Base-by-base conservation (phyloP, 1,140 invertebrate genomes). In the Adoxophyes honmai region DNA sequence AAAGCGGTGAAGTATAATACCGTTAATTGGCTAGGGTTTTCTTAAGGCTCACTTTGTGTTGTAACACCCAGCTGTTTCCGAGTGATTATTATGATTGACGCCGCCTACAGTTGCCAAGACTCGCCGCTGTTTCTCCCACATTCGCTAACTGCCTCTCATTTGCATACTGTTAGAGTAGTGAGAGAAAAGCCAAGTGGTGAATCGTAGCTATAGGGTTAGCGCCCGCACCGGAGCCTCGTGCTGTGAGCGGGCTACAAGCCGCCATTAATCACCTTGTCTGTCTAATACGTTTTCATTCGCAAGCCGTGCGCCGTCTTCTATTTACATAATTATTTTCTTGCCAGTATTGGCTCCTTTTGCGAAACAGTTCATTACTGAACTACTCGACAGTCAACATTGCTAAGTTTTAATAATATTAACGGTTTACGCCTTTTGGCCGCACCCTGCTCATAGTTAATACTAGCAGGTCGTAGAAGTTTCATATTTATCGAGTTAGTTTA, bases 351-450 rank as follows among this genome's bases (percentile, higher is more conserved):
- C 76, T 72, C 64, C 70, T 71, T 74, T 68, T 61, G 60, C 59
- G 59, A 60, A 71, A 60, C 67, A 63, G 74, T 71, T 66, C 55
- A 70, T 69, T 78, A 75, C 65, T 70, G 62, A 78, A 72, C 68
- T 72, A 68, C 62, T 61, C 61, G 59, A 65, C 62, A 66, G 60
- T 64, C 69, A 71, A 74, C 70, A 64, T 73, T 73, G 70, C 66
- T 58, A 81, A 83, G 82, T 86, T 86, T 83, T 80, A 83, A 86
- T 86, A 80, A 81, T 75, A 76, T 76, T 77, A 81, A 81, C 79
- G 82, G 81, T 82, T 80, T 76, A 79, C 66, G 73, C 74, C 80
- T 75, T 70, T 75, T 64, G 69, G 60, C 68, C 74, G 64, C 71
- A 80, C 75, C 74, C 80, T 75, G 75, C 57, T 75, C 78, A 52